Base-by-base conservation (phyloP, 2,888 invertebrate genomes). In the Thymelicus sylvestris region DNA sequence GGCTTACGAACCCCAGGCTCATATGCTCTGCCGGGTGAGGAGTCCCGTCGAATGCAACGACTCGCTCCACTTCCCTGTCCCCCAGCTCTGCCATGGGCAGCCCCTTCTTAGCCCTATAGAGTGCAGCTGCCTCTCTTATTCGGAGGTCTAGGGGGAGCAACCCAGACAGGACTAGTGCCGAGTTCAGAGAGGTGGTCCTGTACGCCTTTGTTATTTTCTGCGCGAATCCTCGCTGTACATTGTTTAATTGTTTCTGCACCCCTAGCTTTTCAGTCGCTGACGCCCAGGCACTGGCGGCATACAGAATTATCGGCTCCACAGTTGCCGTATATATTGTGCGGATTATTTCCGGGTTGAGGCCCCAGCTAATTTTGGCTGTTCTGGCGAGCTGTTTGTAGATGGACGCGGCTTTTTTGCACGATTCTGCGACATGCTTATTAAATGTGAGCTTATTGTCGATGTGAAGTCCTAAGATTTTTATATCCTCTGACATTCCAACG, bases 201-300 rank as follows among this genome's bases (percentile, higher is more conserved):
- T 66, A 66, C 1, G 66, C 55, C 15, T 47, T 66, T 0, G 12
- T 15, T 0, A 66, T 31, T 47, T 66, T 66, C 10, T 66, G 66
- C 0, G 52, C 44, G 6, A 66, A 52, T 0, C 65, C 65, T 24
- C 65, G 15, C 13, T 65, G 65, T 7, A 65, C 24, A 0, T 38
- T 24, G 24, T 65, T 41, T 0, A 65, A 7, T 0, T 39, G 39
- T 41, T 41, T 19, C 12, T 55, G 24, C 3, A 55, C 24, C 2
- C 41, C 39, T 24, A 65, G 6, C 12, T 65, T 65, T 0, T 10
- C 24, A 1, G 55, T 1, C 4, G 65, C 65, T 7, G 52, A 24
- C 4, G 65, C 52, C 65, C 65, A 65, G 5, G 12, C 65, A 5
- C 65, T 41, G 2, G 65, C 52, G 2, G 65, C 65, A 15, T 65